Base-by-base conservation (phyloP, 2,888 invertebrate species). In the Icerya purchasi region DNA sequence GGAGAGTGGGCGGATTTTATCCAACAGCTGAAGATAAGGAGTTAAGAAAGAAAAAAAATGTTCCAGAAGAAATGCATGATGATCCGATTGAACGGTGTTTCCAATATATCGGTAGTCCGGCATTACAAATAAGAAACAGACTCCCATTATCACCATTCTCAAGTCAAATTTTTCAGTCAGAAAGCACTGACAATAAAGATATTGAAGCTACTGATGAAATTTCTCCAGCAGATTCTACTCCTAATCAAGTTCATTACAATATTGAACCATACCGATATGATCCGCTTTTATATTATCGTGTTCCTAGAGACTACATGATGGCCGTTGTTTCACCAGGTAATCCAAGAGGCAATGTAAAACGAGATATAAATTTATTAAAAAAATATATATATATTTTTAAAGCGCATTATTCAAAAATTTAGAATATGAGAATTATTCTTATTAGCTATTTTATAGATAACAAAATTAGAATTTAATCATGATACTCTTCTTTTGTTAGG, bases 271-370 rank as follows among this genome's bases (percentile, higher is more conserved):
- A 63, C 59, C 50, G 61, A 53, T 75, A 77, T 68, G 76, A 80
- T 68, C 85, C 89, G 14, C 25, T 58, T 24, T 58, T 62, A 52
- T 63, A 63, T 53, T 58, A 57, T 22, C 52, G 60, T 50, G 54
- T 63, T 25, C 56, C 58, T 3, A 49, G 57, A 58, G 61, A 63
- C 52, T 58, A 61, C 19, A 58, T 54, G 24, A 82, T 81, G 72
- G 82, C 81, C 2, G 80, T 83, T 21, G 84, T 81, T 70, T 77
- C 86, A 66, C 88, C 89, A 69, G 86, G 85, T 83, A 72, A 63
- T 59, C 60, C 25, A 14, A 49, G n/a, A n/a, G n/a, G n/a, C n/a
- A n/a, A n/a, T n/a, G n/a, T n/a, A n/a, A n/a, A n/a, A n/a, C n/a
- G n/a, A n/a, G n/a, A n/a, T n/a, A n/a, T n/a, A n/a, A n/a, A n/a